Evolutionary conservation across 2,113 vertebrate genomes (phyloP), one percentile per base, ranked within the genome.

Genomic region (Onychostoma macrolepis): DNA sequence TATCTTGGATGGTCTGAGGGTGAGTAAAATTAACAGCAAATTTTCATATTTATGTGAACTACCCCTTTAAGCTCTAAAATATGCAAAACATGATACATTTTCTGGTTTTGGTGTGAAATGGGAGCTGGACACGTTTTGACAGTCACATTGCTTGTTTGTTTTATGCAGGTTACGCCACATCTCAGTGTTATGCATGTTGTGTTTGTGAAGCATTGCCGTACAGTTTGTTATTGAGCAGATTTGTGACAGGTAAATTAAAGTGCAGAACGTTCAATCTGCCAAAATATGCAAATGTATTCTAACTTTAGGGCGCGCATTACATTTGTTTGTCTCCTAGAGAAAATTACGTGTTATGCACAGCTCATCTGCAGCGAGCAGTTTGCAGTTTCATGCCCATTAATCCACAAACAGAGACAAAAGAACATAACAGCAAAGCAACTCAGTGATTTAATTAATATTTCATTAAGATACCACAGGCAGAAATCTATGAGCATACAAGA

Each of bases 241-340:
- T 65, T 71, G 28, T 71, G 81, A 71, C 81, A 53, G 81, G 63
- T 83, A 83, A 83, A 83, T 83, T 83, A 83, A 83, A 67, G 65
- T 6, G 65, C 26, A 1, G 28, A 83, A 48, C 43, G 28, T 71
- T 50, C 43, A 71, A 36, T 71, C 81, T 83, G 81, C 26, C 43
- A 53, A 71, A 71, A 71, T 71, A 83, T 83, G 81, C 65, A 83
- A 71, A 71, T 71, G 19, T 71, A 83, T 83, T 83, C 81, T 24
- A 33, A 83, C 81, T 83, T 71, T 71, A 71, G 81, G 58, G 80
- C 28, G 9, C 10, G 3, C 7, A 33, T 71, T 36, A 71, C 30
- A 21, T 71, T 69, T 67, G 81, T 83, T 83, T 83, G 65, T 69
- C 81, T 83, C 43, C 81, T 33, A 17, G 65, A 71, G 65, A 71